Evolutionary conservation across 30 jellyfish, hydroid and myxozoan genomes (phyloP), one percentile per base, ranked within the genome.

Genomic region (Hydractinia symbiolongicarpus): DNA sequence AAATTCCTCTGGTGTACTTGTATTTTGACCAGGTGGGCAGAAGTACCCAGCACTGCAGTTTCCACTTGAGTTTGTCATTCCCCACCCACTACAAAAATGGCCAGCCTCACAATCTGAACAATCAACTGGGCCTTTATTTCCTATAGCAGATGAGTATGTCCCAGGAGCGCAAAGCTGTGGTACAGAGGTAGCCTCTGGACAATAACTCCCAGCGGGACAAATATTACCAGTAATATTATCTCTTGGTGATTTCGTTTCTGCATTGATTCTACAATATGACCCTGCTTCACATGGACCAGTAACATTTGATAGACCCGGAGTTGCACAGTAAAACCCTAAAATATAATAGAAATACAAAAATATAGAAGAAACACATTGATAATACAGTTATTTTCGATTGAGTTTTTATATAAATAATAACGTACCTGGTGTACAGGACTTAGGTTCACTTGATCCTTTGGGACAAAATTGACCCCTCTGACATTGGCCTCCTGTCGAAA

Each of bases 151-250:
- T 15, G 96, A 86, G 61, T 79, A 93, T 15, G 90, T 87, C 15
- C 98, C 98, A 5, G 95, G 90, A 53, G 98, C 95, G 78, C 98
- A 93, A 40, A 20, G 61, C 82, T 75, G 50, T 67, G 98, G 96
- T 8, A 84, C 67, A 13, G 94, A 73, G 9, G 96, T 86, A 30
- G 89, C 89, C 9, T 15, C 60, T 5, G 85, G 90, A 82, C 98
- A 93, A 66, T 87, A 93, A 16, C 82, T 67, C 5, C 98, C 98
- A 9, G 85, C 81, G 4, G 98, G 98, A 55, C 98, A 93, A 54
- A 54, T 67, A 68, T 81, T 74, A 4, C 98, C 98, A 53, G 98
- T 91, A 56, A 83, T 57, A 61, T 90, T 88, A 73, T 91, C 98
- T 4, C 95, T 85, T 13, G 98, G 98, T 9, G 95, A 88, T 60